phyloP scores from a whole-genome alignment of 2,888 invertebrate genomes.

The Pristionchus mayeri region DNA sequence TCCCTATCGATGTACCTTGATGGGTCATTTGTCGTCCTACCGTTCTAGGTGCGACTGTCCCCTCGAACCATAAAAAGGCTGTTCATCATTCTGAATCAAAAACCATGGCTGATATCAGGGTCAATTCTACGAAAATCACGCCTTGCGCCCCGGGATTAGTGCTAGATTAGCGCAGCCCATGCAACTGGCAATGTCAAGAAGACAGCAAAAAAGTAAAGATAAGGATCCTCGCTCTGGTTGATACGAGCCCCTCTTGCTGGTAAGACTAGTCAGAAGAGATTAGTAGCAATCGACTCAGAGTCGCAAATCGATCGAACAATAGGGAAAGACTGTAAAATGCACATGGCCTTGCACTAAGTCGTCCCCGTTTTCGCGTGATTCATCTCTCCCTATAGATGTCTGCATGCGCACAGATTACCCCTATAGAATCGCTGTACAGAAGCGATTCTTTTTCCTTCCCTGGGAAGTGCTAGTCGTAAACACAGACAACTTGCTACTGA shows the following conservation, averaged over 20 bases:
- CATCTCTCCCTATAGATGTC: background rate
- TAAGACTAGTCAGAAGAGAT: slow-evolving; percentile 33
- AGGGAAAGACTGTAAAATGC: slow-evolving; percentile 18
- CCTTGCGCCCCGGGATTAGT: background rate
- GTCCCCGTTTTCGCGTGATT: slow-evolving; percentile 6
- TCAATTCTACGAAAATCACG: slow-evolving; percentile 12
- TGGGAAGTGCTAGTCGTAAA: slow-evolving; percentile 24
- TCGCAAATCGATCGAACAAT: slow-evolving; percentile 31
- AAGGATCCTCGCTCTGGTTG: background rate
- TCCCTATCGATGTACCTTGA: slow-evolving; percentile 11
- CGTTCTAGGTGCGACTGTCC: background rate
- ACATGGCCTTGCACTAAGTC: slow-evolving; percentile 3
- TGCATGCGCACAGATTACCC: background rate
- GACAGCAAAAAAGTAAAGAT: slow-evolving; percentile 27
- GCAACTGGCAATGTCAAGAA: background rate
- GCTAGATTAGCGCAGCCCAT: background rate
- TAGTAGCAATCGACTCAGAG: background rate
- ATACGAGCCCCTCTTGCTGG: background rate
- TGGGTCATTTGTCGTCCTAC: slow-evolving; percentile 26
- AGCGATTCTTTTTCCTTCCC: background rate
- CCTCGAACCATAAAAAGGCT: background rate
- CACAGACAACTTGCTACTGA: slow-evolving; percentile 17
- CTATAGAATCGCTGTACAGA: slow-evolving; percentile 20
- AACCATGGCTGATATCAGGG: background rate
- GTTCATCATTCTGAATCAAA: background rate